phyloP scores from a whole-genome alignment of 2,888 invertebrate genomes.

The Laspeyria flexula region DNA sequence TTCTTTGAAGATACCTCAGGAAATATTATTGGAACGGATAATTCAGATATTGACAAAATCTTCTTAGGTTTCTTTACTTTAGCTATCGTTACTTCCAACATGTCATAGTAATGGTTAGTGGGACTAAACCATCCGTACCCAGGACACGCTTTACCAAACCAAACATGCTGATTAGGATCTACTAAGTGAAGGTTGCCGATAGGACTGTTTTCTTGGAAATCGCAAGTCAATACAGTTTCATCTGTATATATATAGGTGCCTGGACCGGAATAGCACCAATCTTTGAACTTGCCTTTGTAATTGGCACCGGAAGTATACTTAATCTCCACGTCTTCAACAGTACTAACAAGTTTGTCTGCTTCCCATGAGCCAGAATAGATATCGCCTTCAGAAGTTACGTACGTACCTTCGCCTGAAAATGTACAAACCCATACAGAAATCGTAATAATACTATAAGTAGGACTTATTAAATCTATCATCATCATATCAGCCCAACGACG shows the following conservation, averaged over 20 bases:
- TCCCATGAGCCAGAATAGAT: conserved; percentile 85
- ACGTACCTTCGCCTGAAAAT: conserved; percentile 79
- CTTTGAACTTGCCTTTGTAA: conserved; percentile 80
- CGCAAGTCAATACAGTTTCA: conserved; percentile 71
- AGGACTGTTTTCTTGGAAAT: conserved; percentile 84
- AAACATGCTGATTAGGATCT: conserved; percentile 83
- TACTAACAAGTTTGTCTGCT: conserved; percentile 70
- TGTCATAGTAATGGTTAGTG: conserved; percentile 73
- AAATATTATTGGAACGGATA: too few species aligned
- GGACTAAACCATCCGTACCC: conserved; percentile 75
- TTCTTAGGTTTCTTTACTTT: conserved; percentile 32
- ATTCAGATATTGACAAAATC: too few species aligned
- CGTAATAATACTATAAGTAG: too few species aligned
- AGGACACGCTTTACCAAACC: conserved; percentile 78
- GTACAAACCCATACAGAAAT: background rate
- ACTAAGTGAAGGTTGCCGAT: conserved; percentile 66
- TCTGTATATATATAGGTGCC: conserved; percentile 84
- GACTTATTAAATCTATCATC: too few species aligned
- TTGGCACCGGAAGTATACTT: conserved; percentile 76
- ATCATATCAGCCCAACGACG: too few species aligned
- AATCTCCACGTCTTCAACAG: conserved; percentile 60
- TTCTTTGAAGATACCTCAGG: too few species aligned
- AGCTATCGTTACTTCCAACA: conserved; percentile 59
- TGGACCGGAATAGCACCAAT: conserved; percentile 77
- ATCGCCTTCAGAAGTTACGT: conserved; percentile 86